These are phyloP conservation scores for Scortum barcoo DNA, from an alignment of 2,113 vertebrate species.

Conservation along the genomic window DNA sequence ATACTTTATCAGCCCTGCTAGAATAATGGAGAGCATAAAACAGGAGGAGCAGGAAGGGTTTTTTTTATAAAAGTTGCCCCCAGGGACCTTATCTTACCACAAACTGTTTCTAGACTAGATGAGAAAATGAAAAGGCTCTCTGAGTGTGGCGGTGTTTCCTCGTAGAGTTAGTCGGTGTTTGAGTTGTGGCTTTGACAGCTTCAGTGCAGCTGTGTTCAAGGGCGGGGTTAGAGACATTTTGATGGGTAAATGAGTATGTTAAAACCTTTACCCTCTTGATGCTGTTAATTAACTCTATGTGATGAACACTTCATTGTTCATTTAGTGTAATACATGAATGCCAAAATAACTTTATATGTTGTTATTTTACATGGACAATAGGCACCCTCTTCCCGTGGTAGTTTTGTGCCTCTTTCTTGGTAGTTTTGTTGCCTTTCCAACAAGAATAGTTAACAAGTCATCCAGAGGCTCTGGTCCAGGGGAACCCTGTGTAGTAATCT, in stretches of 20 bases:
- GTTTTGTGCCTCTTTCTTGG: neutral
- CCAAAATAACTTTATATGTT: neutral
- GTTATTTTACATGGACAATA: neutral
- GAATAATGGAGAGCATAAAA: constrained; percentile 69
- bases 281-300: neutral
- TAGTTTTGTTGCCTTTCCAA: neutral
- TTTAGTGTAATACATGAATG: neutral
- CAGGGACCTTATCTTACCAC: constrained; percentile 63
- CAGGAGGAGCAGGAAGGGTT: constrained; percentile 39
- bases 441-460: too few species aligned
- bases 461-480: neutral
- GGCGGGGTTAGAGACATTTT: neutral
- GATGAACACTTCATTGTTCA: neutral
- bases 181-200: constrained; percentile 43
- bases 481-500: neutral
- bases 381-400: too few species aligned
- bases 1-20: constrained; percentile 61
- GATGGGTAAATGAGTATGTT: constrained; percentile 5
- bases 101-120: constrained; percentile 55
- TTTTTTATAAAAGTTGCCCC: constrained; percentile 63
- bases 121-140: constrained; percentile 60
- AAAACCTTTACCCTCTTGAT: neutral
- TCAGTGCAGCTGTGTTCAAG: neutral
- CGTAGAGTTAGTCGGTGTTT: constrained; percentile 21
- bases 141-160: constrained; percentile 2